Evolutionary conservation across 2,113 vertebrate genomes (phyloP).

Genomic region (Megaceryle torquata): DNA sequence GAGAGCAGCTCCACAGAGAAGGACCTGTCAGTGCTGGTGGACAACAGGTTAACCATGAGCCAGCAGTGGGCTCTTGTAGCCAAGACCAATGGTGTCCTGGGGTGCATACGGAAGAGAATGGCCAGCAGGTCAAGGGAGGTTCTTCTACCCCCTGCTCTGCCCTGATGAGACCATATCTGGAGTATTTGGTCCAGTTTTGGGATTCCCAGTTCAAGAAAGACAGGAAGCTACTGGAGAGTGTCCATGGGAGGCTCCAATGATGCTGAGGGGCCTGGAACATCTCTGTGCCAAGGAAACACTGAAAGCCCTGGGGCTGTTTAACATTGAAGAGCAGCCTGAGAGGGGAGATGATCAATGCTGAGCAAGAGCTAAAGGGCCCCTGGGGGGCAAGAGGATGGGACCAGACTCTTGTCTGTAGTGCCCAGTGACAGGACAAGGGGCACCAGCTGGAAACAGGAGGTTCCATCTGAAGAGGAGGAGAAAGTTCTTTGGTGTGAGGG

Average conservation of each 20-base stretch:
- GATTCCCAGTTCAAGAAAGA: not conserved
- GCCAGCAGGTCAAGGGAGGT: not conserved
- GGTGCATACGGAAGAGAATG: not conserved
- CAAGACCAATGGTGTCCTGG: not conserved
- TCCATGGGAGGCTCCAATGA: no score
- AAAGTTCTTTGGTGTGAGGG: no score
- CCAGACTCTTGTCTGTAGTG: no score
- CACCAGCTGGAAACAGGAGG: no score
- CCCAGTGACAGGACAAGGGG: no score
- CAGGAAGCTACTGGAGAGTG: not conserved
- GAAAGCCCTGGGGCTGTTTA: not conserved
- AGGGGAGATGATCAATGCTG: not conserved
- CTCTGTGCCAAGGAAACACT: not conserved
- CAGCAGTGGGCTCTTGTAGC: not conserved
- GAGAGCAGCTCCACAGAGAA: not conserved
- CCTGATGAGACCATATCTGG: not conserved
- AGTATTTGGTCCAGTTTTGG: not conserved
- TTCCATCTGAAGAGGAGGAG: no score
- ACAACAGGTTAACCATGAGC: not conserved
- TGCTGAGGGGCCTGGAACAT: not conserved
- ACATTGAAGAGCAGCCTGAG: not conserved
- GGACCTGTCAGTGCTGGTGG: not conserved
- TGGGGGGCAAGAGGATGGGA: no score
- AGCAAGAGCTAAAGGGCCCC: not conserved
- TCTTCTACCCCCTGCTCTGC: not conserved